A percentile compares a stretch with the other conserved stretches of the same genome.
These are phyloP conservation scores for Melinaea marsaeus DNA, from an alignment of 2,888 invertebrate genomes.

Conservation along the genomic window DNA sequence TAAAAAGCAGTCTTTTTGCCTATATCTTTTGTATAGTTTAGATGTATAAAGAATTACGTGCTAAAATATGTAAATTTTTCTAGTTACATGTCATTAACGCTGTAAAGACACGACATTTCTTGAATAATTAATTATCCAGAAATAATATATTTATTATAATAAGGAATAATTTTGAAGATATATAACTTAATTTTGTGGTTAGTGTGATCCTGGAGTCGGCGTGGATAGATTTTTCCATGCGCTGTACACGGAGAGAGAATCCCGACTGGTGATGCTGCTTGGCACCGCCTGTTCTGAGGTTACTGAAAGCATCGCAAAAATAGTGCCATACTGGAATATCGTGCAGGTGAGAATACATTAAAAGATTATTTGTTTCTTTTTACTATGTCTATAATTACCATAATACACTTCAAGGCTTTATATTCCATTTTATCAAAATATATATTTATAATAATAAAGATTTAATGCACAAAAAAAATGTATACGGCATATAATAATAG, in stretches of 20 bases:
- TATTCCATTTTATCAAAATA: too few relatives aligned
- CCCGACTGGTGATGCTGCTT: conserved; percentile 87
- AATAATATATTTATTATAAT: background rate
- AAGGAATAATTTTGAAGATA: background rate
- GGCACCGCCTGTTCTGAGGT: conserved; percentile 95
- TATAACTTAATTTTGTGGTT: conserved; percentile 25
- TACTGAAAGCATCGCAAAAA: conserved; percentile 92
- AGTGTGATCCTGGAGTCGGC: conserved; percentile 95
- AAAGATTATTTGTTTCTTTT: background rate
- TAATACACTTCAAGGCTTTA: too few relatives aligned
- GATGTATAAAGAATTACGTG: too few relatives aligned
- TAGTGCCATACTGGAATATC: conserved; percentile 95
- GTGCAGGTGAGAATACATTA: conserved; percentile 81
- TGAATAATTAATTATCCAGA: too few relatives aligned
- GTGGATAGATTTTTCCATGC: conserved; percentile 95
- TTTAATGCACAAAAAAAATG: background rate
- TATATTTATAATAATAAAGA: too few relatives aligned
- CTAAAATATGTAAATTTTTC: too few relatives aligned
- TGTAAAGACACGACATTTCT: too few relatives aligned
- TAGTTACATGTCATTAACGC: too few relatives aligned
- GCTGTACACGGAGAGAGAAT: conserved; percentile 86
- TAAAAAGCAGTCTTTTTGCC: too few relatives aligned
- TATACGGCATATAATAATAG: too few relatives aligned
- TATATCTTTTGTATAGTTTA: too few relatives aligned
- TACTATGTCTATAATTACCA: too few relatives aligned